A percentile compares a stretch with the other conserved stretches of the same genome.
phyloP scores from a whole-genome alignment of 2,888 invertebrate genomes.

The Conistra vaccinii region DNA sequence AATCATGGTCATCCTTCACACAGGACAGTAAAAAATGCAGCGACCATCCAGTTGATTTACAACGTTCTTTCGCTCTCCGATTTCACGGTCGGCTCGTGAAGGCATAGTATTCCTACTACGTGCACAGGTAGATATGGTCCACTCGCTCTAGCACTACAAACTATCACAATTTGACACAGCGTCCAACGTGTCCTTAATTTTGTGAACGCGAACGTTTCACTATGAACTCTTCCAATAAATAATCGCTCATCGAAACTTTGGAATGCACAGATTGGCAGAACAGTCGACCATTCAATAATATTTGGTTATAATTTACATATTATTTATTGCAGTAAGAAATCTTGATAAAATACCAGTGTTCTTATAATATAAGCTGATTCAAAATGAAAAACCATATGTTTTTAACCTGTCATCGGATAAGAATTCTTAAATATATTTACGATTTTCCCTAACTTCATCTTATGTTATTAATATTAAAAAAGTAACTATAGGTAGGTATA shows the following conservation, averaged over 20 bases:
- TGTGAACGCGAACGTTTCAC: constrained; percentile 14
- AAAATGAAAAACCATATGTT: constrained; percentile 42
- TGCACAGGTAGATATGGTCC: constrained; percentile 45
- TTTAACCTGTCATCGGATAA: constrained; percentile 60
- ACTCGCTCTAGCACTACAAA: constrained; percentile 23
- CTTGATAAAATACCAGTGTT: constrained; percentile 47
- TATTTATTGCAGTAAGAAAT: constrained; percentile 44
- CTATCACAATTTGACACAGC: constrained; percentile 40
- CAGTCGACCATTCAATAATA: constrained; percentile 25
- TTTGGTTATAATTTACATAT: constrained; percentile 44
- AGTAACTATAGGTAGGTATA: constrained; percentile 38
- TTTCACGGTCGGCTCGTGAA: constrained; percentile 75
- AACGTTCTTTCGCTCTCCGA: constrained; percentile 75
- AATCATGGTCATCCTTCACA: constrained; percentile 67
- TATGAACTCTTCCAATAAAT: constrained; percentile 34
- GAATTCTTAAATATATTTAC: constrained; percentile 53
- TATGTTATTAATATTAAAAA: constrained; percentile 53
- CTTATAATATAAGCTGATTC: constrained; percentile 26
- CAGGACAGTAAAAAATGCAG: constrained; percentile 76
- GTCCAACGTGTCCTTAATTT: constrained; percentile 20
- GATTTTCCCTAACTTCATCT: constrained; percentile 45
- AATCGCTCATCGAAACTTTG: constrained; percentile 20
- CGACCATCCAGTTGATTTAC: constrained; percentile 78
- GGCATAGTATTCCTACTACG: constrained; percentile 56
- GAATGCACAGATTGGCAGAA: constrained; percentile 36